These are phyloP conservation scores for Hypercompe scribonia DNA, from an alignment of 2,888 invertebrate species.

Conservation along the genomic window DNA sequence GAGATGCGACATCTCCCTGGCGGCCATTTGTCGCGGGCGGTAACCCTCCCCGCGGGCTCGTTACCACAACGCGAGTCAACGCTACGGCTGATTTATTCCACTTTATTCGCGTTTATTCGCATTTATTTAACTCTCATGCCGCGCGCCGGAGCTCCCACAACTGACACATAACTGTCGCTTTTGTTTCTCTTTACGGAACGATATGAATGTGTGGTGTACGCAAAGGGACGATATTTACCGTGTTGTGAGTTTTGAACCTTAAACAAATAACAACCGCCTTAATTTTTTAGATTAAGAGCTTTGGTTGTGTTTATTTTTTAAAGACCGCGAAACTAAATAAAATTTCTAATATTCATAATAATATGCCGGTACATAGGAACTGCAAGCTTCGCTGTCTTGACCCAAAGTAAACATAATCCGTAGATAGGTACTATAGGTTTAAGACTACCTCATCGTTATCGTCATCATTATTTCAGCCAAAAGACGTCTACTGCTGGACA, in stretches of 20 bases:
- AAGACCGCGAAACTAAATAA: no score
- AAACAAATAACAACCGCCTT: constrained; percentile 4
- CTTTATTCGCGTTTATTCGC: constrained; percentile 38
- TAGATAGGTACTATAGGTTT: no score
- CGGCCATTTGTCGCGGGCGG: constrained; percentile 77
- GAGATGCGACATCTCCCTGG: constrained; percentile 63
- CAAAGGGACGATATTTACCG: constrained; percentile 37
- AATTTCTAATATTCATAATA: no score
- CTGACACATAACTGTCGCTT: constrained; percentile 85
- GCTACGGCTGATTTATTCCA: constrained; percentile 77
- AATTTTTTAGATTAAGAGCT: not conserved
- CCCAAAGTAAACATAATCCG: no score
- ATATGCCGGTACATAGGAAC: no score
- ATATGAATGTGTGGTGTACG: constrained; percentile 64
- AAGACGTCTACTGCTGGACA: no score
- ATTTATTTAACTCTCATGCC: constrained; percentile 52
- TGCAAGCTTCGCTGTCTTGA: no score
- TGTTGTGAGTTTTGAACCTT: constrained; percentile 26
- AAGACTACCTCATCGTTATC: no score
- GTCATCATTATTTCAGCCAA: no score
- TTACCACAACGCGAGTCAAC: constrained; percentile 71
- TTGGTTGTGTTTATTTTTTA: not conserved
- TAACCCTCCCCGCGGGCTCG: constrained; percentile 71
- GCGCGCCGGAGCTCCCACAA: constrained; percentile 62
- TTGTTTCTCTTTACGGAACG: constrained; percentile 80